Conservation (phyloP, 2,113 vertebrate species). For the Hippopotamus amphibius region DNA sequence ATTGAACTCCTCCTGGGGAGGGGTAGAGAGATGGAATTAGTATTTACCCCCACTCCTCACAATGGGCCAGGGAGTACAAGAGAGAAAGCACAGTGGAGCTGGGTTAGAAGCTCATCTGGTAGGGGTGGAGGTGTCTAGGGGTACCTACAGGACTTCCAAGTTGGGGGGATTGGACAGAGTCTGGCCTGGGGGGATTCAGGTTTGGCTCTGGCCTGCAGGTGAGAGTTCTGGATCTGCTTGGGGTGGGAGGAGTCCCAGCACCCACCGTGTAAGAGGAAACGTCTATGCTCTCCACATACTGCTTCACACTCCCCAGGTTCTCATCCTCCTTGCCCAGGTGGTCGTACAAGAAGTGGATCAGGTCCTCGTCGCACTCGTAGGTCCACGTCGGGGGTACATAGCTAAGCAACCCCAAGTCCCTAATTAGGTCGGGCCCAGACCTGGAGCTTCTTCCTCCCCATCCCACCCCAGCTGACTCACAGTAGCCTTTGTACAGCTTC, state of each 20-base stretch:
- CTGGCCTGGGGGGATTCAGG: neutral
- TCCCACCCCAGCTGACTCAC: conserved; percentile 84
- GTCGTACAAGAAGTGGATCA: conserved; percentile 97
- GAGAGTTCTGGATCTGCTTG: conserved; percentile 24
- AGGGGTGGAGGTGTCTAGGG: neutral
- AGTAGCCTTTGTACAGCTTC: conserved; percentile 94
- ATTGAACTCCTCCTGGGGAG: conserved; percentile 94
- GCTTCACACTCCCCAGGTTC: conserved; percentile 96
- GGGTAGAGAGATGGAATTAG: conserved; percentile 1
- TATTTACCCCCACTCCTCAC: neutral
- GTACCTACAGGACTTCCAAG: neutral
- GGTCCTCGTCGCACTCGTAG: conserved; percentile 97
- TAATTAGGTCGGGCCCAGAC: conserved; percentile 59
- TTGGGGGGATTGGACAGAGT: neutral
- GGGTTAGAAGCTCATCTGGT: neutral
- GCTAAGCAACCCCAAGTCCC: conserved; percentile 84
- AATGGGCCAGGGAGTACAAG: neutral
- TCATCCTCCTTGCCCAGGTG: conserved; percentile 97
- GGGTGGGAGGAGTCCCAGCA: conserved; percentile 41
- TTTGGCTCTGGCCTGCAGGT: neutral
- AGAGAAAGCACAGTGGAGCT: neutral
- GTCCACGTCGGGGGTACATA: conserved; percentile 96
- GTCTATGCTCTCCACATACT: conserved; percentile 97
- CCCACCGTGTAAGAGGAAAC: conserved; percentile 95
- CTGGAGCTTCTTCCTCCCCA: neutral